These are phyloP conservation scores for Fukomys damarensis DNA, from an alignment of 2,113 vertebrate species.

Conservation along the genomic window DNA sequence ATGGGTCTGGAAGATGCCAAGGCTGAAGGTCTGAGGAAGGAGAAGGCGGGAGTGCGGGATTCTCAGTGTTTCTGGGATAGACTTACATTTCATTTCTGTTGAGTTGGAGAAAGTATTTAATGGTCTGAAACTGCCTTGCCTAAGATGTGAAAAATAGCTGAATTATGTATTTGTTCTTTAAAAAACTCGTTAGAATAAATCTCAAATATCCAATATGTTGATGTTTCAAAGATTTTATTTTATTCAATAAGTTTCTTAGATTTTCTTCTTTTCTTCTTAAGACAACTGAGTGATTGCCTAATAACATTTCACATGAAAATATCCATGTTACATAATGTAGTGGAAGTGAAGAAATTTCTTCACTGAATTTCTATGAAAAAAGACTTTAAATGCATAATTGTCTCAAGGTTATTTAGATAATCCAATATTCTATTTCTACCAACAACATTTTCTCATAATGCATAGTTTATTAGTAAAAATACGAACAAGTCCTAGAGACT, in stretches of 20 bases:
- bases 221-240: not conserved
- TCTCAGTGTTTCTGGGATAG: not conserved
- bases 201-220: not conserved
- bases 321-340: not conserved
- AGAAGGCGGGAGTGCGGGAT: not conserved
- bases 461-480: slow-evolving; percentile 53
- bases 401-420: slow-evolving; percentile 44
- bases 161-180: not conserved
- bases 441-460: slow-evolving; percentile 38
- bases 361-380: slow-evolving; percentile 13
- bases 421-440: slow-evolving; percentile 2
- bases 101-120: not conserved
- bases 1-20: not conserved
- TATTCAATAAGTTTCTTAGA: not conserved
- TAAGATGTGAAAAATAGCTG: not conserved
- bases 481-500: not conserved
- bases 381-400: slow-evolving; percentile 35
- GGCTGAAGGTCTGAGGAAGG: not conserved
- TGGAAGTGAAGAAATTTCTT: not conserved
- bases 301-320: slow-evolving; percentile 32
- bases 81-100: not conserved
- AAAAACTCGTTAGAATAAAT: not conserved
- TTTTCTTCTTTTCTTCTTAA: not conserved
- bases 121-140: not conserved
- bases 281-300: not conserved